Percentiles rank a stretch among this genome's conserved stretches.
Conservation (phyloP, 2,888 invertebrate genomes). For the Perizoma flavofasciatum region DNA sequence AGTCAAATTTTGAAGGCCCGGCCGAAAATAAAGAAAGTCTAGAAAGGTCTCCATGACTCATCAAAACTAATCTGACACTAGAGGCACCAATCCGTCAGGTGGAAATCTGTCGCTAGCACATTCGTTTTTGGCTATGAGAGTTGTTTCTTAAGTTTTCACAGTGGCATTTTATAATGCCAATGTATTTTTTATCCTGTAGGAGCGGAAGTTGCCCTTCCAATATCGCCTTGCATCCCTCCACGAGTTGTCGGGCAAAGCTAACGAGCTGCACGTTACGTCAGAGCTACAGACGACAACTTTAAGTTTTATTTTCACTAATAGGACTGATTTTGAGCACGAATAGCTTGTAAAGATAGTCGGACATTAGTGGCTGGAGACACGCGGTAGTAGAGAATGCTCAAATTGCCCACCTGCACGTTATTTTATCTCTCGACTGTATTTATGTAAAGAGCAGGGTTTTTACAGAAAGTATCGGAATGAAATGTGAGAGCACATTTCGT, state of each 20-base stretch:
- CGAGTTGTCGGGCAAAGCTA: slow-evolving; percentile 47
- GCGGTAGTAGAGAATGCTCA: not conserved
- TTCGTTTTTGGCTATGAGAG: too few relatives aligned
- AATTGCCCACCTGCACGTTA: not conserved
- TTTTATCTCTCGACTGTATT: slow-evolving; percentile 5
- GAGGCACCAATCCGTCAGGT: too few relatives aligned
- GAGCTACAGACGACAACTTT: slow-evolving; percentile 31
- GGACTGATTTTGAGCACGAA: slow-evolving; percentile 38
- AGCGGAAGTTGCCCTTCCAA: not conserved
- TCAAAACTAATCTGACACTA: too few relatives aligned
- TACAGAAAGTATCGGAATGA: not conserved
- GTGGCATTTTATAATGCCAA: too few relatives aligned
- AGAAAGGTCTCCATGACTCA: too few relatives aligned
- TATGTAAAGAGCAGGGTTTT: not conserved
- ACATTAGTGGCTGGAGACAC: slow-evolving; percentile 6
- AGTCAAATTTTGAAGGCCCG: too few relatives aligned
- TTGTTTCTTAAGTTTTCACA: too few relatives aligned
- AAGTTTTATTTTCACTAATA: slow-evolving; percentile 36
- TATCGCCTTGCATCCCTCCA: slow-evolving; percentile 12
- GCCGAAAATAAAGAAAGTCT: too few relatives aligned
- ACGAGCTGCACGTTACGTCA: slow-evolving; percentile 41
- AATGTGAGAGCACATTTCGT: not conserved
- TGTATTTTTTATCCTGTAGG: not conserved
- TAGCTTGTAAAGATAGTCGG: slow-evolving; percentile 15
- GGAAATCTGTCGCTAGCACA: too few relatives aligned